A percentile compares a stretch with the other conserved stretches of the same genome.
These are phyloP conservation scores for Ricordea florida DNA, from an alignment of 92 coral and sea anemone genomes.

Conservation along the genomic window DNA sequence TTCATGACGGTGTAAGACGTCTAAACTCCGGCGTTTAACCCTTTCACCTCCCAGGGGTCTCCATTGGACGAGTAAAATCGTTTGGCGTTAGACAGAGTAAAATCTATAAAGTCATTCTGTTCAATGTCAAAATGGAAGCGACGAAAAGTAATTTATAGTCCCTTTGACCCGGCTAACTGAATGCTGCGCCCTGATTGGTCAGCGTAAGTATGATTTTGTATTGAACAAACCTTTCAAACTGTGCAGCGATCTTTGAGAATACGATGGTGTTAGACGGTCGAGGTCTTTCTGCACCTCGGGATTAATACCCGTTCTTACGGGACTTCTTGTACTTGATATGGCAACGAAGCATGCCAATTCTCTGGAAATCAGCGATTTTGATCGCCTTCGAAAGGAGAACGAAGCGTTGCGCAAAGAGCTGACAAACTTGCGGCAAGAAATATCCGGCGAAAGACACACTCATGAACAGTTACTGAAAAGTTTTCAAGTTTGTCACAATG, in stretches of 20 bases:
- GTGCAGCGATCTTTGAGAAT: conserved; percentile 3
- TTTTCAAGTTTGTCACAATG: conserved; percentile 59
- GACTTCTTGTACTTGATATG: conserved; percentile 25
- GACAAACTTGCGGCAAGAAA: conserved; percentile 63
- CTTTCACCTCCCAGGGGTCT: no score
- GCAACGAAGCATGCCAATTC: conserved; percentile 63
- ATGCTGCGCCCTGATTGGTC: conserved; percentile 29
- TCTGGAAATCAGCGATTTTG: conserved; percentile 63
- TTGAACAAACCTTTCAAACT: conserved; percentile 13
- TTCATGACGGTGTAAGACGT: no score
- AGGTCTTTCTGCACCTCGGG: background rate
- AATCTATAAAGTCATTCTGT: no score
- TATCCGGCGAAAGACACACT: conserved; percentile 65
- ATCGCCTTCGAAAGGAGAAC: conserved; percentile 74
- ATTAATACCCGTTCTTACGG: background rate
- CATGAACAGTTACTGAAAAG: conserved; percentile 62
- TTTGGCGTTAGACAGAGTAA: no score
- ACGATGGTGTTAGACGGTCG: background rate
- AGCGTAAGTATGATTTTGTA: conserved; percentile 1
- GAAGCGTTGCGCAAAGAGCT: conserved; percentile 67
- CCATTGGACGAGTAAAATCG: no score
- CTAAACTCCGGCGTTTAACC: no score
- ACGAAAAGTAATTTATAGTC: background rate
- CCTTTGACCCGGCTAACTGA: conserved; percentile 17
- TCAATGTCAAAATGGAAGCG: no score